A percentile compares a stretch with the other conserved stretches of the same genome.
These are phyloP conservation scores for Tineola bisselliella DNA, from an alignment of 2,888 invertebrate species.

Conservation along the genomic window DNA sequence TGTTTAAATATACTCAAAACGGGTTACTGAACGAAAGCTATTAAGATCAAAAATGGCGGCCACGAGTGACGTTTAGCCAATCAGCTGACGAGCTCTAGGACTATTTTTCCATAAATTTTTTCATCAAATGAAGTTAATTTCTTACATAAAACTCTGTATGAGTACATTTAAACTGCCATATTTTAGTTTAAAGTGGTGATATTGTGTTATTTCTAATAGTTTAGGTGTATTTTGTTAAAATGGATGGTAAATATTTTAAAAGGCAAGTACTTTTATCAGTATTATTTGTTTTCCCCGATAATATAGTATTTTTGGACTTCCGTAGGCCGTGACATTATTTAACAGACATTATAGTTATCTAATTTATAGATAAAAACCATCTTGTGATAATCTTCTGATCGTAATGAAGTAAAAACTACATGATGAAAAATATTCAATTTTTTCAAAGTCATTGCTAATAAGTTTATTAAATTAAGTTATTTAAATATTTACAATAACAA, in stretches of 20 bases:
- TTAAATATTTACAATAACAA: too few species aligned
- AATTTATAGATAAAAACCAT: background rate
- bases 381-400: background rate
- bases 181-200: background rate
- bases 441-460: too few species aligned
- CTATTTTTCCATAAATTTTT: constrained; percentile 49
- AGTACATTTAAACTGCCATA: constrained; percentile 24
- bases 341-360: background rate
- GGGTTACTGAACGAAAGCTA: background rate
- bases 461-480: too few species aligned
- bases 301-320: background rate
- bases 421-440: too few species aligned
- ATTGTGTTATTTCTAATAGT: constrained; percentile 4
- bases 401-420: background rate
- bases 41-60: background rate
- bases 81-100: constrained; percentile 43
- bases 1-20: background rate
- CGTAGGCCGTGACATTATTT: background rate
- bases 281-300: background rate
- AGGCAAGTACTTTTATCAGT: constrained; percentile 18
- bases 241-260: constrained; percentile 17
- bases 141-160: constrained; percentile 45
- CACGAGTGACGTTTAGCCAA: constrained; percentile 24
- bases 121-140: constrained; percentile 27
- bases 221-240: constrained; percentile 14